Evolutionary conservation across 1,140 invertebrate genomes (phyloP).

Genomic region (Drosophila miranda): DNA sequence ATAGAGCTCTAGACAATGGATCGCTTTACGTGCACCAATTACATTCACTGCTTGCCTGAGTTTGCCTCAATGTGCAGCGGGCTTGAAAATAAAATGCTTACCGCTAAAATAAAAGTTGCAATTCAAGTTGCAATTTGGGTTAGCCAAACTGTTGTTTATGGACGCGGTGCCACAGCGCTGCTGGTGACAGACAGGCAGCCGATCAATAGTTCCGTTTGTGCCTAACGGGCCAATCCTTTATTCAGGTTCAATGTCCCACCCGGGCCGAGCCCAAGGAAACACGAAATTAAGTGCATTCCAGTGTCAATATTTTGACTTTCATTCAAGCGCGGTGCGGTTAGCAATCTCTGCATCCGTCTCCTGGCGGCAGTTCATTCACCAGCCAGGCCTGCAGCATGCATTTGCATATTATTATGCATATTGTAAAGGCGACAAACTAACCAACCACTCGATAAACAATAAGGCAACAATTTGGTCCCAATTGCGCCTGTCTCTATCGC

Average conservation of each 20-base stretch:
- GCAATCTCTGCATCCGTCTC: conserved; percentile 22
- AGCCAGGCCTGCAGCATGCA: conserved; percentile 11
- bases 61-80: conserved; percentile 69
- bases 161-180: conserved; percentile 4
- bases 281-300: conserved; percentile 39
- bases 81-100: conserved; percentile 55
- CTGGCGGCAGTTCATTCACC: conserved; percentile 66
- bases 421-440: conserved; percentile 50
- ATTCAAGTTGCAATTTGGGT: conserved; percentile 64
- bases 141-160: conserved; percentile 51
- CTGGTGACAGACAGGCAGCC: conserved; percentile 10
- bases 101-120: conserved; percentile 68
- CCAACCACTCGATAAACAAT: conserved; percentile 53
- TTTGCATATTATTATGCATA: conserved; percentile 68
- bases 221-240: conserved; percentile 29
- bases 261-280: conserved; percentile 23
- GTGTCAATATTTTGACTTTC: conserved; percentile 44
- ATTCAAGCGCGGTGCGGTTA: conserved; percentile 21
- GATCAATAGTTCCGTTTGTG: conserved; percentile 40
- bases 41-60: conserved; percentile 35
- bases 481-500: conserved; percentile 26
- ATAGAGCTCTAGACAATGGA: conserved; percentile 42
- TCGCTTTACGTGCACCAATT: conserved; percentile 69
- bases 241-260: conserved; percentile 49
- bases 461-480: conserved; percentile 53